These are phyloP conservation scores for Diprion similis DNA, from an alignment of 1,140 invertebrate genomes.

Conservation along the genomic window DNA sequence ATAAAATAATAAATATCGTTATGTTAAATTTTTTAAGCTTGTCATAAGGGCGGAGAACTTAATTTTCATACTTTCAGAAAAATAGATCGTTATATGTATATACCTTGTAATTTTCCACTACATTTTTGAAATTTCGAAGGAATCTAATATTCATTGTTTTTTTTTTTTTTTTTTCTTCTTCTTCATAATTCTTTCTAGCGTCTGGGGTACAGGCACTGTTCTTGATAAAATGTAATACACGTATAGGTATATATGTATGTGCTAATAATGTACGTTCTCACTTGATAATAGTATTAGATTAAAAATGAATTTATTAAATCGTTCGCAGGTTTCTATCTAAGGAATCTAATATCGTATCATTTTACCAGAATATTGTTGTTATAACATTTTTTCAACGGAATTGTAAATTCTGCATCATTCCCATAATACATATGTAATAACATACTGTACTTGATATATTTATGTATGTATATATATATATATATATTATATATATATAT, in stretches of 20 bases:
- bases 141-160: not conserved
- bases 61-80: constrained; percentile 5
- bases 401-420: not conserved
- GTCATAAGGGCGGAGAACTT: not conserved
- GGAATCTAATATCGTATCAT: not conserved
- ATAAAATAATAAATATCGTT: not conserved
- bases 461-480: not conserved
- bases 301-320: not conserved
- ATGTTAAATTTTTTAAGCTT: no score
- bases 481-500: not conserved
- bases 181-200: constrained; percentile 32
- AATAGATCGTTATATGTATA: not conserved
- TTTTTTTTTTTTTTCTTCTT: not conserved
- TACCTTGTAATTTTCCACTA: not conserved
- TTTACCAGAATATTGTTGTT: not conserved
- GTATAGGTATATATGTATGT: not conserved
- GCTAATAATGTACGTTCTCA: constrained; percentile 20
- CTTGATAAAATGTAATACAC: constrained; percentile 48
- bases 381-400: not conserved
- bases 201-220: constrained; percentile 57
- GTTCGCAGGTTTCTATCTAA: no score
- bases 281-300: not conserved
- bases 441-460: not conserved
- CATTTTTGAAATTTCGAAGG: constrained; percentile 8
- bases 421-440: not conserved